Conservation (phyloP, 2,113 vertebrate species). For the Chlamydotis undulata region DNA sequence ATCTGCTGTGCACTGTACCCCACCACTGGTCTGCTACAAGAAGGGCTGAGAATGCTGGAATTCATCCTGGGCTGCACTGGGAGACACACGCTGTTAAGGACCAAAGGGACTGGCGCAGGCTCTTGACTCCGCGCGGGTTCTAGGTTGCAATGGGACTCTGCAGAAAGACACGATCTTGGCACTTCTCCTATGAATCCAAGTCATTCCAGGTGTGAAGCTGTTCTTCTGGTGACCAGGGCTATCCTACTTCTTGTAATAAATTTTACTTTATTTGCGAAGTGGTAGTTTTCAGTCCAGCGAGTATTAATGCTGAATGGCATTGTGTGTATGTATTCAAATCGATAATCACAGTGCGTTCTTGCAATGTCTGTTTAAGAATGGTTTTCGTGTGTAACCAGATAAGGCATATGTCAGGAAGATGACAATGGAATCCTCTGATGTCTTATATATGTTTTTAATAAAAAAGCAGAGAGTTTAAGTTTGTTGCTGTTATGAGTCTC, state of each 20-base stretch:
- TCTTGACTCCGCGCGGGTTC: fast-evolving
- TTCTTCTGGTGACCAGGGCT: background rate
- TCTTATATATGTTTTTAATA: slow-evolving; percentile 56
- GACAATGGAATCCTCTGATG: slow-evolving; percentile 12
- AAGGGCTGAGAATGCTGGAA: background rate
- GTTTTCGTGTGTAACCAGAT: slow-evolving; percentile 59
- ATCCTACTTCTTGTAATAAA: background rate
- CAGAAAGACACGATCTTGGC: fast-evolving
- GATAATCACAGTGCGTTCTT: background rate
- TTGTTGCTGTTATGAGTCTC: slow-evolving; percentile 20
- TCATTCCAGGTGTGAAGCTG: background rate
- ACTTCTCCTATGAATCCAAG: background rate
- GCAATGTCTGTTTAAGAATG: slow-evolving; percentile 23
- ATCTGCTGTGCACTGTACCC: background rate
- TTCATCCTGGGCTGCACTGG: background rate
- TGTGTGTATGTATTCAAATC: background rate
- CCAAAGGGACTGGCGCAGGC: fast-evolving
- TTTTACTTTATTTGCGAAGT: background rate
- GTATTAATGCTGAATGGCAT: background rate
- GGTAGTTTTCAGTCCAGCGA: background rate
- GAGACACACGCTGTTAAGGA: background rate
- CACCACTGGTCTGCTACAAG: background rate
- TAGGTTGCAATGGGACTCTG: background rate
- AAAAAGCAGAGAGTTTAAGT: slow-evolving; percentile 33
- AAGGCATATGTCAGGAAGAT: slow-evolving; percentile 43